Evolutionary conservation across 2,113 vertebrate species (phyloP).

Genomic region (Mohoua ochrocephala): DNA sequence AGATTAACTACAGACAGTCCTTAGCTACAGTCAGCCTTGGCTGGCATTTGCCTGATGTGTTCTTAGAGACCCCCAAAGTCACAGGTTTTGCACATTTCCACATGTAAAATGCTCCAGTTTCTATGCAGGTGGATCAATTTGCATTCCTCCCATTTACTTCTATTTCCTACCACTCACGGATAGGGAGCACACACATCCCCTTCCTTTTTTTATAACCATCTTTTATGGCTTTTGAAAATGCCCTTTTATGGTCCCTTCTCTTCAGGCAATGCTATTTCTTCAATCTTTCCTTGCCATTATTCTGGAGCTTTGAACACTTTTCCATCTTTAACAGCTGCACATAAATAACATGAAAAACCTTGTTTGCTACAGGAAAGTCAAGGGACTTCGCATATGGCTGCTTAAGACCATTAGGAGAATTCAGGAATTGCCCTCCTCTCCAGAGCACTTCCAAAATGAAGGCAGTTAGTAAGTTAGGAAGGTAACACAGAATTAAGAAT

Average conservation of each 20-base stretch:
- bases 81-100: background rate
- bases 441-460: background rate
- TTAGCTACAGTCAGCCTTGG: background rate
- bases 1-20: background rate
- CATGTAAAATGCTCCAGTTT: background rate
- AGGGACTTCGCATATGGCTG: rapidly evolving
- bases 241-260: background rate
- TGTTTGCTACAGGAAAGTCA: background rate
- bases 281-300: background rate
- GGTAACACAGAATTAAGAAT: background rate
- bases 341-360: rapidly evolving
- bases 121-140: background rate
- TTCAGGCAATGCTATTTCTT: background rate
- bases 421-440: background rate
- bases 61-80: background rate
- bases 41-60: background rate
- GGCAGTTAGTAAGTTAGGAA: background rate
- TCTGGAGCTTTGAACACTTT: background rate
- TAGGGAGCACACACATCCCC: background rate
- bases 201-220: background rate
- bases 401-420: background rate
- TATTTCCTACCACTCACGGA: rapidly evolving
- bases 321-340: background rate
- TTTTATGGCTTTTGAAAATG: background rate
- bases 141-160: background rate